Evolutionary conservation across 1,140 invertebrate genomes (phyloP).

Genomic region (Cataglyphis hispanica): DNA sequence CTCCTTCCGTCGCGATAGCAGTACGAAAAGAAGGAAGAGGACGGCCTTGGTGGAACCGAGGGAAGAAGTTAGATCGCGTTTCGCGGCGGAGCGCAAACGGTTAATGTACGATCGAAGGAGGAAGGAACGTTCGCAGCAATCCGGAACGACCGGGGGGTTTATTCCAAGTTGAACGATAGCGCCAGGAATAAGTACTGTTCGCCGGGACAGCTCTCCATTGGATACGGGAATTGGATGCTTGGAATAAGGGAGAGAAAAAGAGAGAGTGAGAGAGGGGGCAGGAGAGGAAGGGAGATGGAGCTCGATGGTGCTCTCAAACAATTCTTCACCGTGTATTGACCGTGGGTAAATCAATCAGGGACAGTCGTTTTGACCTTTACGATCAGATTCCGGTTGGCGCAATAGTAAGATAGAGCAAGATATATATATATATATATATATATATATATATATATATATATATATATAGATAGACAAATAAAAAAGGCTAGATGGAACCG

Average conservation of each 20-base stretch:
- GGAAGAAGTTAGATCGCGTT: slow-evolving; percentile 69
- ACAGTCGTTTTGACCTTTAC: slow-evolving; percentile 76
- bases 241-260: slow-evolving; percentile 17
- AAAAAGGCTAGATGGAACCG: neutral
- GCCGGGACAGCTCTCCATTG: slow-evolving; percentile 62
- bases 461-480: neutral
- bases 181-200: slow-evolving; percentile 72
- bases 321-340: slow-evolving; percentile 76
- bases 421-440: too few species aligned
- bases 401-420: neutral
- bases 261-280: neutral
- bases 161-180: slow-evolving; percentile 71
- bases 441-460: too few species aligned
- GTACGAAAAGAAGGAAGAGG: neutral
- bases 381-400: slow-evolving; percentile 71
- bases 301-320: slow-evolving; percentile 66
- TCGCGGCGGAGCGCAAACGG: slow-evolving; percentile 67
- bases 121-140: slow-evolving; percentile 62
- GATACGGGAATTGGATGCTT: slow-evolving; percentile 76
- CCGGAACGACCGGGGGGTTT: slow-evolving; percentile 68
- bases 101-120: slow-evolving; percentile 67
- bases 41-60: slow-evolving; percentile 31
- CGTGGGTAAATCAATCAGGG: slow-evolving; percentile 77
- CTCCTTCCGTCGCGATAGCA: slow-evolving; percentile 20
- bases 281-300: neutral